Conservation (phyloP, 2,113 vertebrate genomes). For the Cynopterus brachyotis region DNA sequence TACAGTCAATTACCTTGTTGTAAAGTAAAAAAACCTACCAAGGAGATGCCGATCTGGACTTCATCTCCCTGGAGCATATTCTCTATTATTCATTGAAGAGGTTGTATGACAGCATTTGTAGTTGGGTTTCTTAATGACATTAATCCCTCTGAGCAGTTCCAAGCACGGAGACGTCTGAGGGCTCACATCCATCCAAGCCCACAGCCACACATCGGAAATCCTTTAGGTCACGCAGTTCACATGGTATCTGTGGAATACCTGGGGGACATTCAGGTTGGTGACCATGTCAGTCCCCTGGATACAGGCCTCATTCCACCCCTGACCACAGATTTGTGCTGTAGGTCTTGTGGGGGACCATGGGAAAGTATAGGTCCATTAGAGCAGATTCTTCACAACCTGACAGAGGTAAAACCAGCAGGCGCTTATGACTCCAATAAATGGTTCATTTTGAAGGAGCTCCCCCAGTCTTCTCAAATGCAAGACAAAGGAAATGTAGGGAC, state of each 20-base stretch:
- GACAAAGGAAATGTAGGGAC: neutral
- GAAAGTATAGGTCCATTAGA: neutral
- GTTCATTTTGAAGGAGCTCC: neutral
- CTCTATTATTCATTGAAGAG: neutral
- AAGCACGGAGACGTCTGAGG: neutral
- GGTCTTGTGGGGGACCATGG: no score
- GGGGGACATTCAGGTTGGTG: neutral
- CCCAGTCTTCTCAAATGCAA: neutral
- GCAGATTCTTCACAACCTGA: neutral
- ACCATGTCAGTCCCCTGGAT: neutral
- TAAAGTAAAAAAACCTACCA: neutral
- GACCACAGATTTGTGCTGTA: neutral
- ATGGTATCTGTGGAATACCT: accelerated
- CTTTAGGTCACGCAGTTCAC: neutral
- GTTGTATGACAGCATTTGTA: neutral
- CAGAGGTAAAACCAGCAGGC: neutral
- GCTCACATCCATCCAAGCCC: neutral
- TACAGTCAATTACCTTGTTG: neutral
- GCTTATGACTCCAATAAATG: neutral
- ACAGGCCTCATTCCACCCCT: no score
- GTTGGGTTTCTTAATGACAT: neutral
- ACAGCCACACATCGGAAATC: neutral
- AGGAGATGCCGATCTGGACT: neutral
- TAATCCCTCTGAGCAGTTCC: neutral
- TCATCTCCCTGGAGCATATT: neutral